phyloP scores from a whole-genome alignment of 2,797 vertebrate species.

The Phoxinus dragarum region DNA sequence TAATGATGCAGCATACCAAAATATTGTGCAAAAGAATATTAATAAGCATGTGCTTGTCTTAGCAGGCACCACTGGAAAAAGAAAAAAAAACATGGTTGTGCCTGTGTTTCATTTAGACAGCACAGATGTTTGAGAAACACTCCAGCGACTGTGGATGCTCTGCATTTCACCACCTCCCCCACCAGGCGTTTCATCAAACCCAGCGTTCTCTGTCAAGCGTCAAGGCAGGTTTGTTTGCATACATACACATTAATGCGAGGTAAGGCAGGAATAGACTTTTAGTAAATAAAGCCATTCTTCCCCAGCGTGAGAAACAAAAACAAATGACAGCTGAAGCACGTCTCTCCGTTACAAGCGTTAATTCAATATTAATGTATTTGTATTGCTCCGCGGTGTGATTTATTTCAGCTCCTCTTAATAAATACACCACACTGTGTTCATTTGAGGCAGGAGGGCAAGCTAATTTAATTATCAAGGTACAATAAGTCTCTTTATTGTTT shows the following conservation, averaged over 20 bases:
- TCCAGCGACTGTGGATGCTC: conserved; percentile 74
- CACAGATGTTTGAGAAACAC: conserved; percentile 78
- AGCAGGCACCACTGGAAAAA: neutral
- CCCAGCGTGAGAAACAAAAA: conserved; percentile 61
- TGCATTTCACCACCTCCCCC: conserved; percentile 50
- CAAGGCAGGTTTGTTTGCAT: conserved; percentile 74
- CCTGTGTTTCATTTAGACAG: conserved; percentile 48
- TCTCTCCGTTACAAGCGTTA: conserved; percentile 52
- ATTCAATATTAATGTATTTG: conserved; percentile 63
- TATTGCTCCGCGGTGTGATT: conserved; percentile 62
- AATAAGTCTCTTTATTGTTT: conserved; percentile 45
- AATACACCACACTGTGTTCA: conserved; percentile 59
- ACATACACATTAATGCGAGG: conserved; percentile 74
- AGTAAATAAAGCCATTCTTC: conserved; percentile 63
- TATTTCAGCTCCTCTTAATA: conserved; percentile 63
- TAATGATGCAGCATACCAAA: conserved; percentile 9
- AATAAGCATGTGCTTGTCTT: conserved; percentile 15
- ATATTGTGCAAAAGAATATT: neutral
- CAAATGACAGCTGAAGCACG: conserved; percentile 18
- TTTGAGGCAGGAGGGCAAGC: conserved; percentile 32
- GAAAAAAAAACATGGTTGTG: neutral
- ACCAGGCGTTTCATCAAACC: conserved; percentile 73
- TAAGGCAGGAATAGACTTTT: conserved; percentile 61
- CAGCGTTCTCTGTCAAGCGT: conserved; percentile 64
- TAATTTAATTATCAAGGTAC: conserved; percentile 59